phyloP scores from a whole-genome alignment of 1,140 invertebrate species.

The Drosophila miranda region DNA sequence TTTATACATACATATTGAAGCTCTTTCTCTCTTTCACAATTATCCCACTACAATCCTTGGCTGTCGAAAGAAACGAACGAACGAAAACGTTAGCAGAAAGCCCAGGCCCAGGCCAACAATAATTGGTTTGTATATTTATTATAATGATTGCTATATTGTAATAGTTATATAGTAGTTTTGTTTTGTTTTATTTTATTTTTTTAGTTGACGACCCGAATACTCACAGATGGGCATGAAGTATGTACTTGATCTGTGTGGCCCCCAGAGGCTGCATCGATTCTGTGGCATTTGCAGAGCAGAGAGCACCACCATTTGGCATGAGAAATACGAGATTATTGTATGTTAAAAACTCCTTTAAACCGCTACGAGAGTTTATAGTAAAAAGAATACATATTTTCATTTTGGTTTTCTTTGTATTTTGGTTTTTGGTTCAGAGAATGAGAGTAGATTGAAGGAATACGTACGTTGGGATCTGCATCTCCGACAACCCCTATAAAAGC shows the following conservation, averaged over 20 bases:
- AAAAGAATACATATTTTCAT: constrained; percentile 33
- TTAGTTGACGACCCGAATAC: constrained; percentile 57
- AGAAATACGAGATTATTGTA: constrained; percentile 18
- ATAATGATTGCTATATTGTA: constrained; percentile 10
- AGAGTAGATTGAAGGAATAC: constrained; percentile 39
- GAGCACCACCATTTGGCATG: constrained; percentile 23
- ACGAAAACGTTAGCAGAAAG: constrained; percentile 33
- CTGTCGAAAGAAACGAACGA: constrained; percentile 66
- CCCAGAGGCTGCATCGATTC: constrained; percentile 24
- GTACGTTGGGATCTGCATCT: constrained; percentile 62
- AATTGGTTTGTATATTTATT: constrained; percentile 28
- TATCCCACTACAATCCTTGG: constrained; percentile 47
- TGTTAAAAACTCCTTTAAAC: constrained; percentile 18
- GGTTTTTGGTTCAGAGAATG: constrained; percentile 30
- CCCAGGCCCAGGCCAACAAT: constrained; percentile 4
- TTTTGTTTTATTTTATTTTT: constrained; percentile 21
- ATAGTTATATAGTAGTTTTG: not conserved
- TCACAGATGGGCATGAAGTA: constrained; percentile 49
- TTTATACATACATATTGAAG: constrained; percentile 11
- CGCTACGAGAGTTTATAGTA: constrained; percentile 44
- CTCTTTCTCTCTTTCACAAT: constrained; percentile 24
- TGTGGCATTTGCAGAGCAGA: constrained; percentile 6
- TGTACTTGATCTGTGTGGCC: constrained; percentile 37
- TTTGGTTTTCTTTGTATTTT: constrained; percentile 20
- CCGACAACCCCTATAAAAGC: constrained; percentile 41